phyloP scores from a whole-genome alignment of 2,113 vertebrate genomes.

The Prolemur simus region DNA sequence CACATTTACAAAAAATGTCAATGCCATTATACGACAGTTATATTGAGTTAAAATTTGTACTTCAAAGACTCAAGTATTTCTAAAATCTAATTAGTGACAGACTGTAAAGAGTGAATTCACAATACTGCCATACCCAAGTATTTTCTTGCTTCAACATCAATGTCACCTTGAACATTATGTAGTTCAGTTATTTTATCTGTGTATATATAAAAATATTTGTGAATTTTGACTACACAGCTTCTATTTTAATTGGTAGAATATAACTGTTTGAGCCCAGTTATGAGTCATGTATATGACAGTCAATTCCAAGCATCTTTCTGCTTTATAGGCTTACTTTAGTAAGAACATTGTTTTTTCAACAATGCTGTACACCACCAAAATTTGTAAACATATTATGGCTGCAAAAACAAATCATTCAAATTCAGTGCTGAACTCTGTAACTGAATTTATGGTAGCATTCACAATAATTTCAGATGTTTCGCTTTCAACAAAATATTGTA shows the following conservation, averaged over 20 bases:
- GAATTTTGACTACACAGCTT: not conserved
- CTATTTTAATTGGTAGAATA: not conserved
- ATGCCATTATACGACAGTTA: not conserved
- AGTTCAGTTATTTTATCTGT: not conserved
- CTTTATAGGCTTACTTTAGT: not conserved
- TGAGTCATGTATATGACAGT: not conserved
- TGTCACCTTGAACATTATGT: not conserved
- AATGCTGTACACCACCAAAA: not conserved
- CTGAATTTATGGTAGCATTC: not conserved
- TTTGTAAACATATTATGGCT: not conserved
- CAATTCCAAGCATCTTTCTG: not conserved
- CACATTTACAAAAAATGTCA: not conserved
- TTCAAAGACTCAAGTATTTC: not conserved
- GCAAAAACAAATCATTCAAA: not conserved
- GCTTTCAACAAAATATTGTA: not conserved
- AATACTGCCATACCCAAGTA: not conserved
- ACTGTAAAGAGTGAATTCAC: not conserved
- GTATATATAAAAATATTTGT: not conserved
- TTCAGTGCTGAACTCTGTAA: not conserved
- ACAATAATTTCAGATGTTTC: not conserved
- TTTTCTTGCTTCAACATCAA: not conserved
- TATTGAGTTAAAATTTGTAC: not conserved
- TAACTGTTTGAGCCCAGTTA: not conserved
- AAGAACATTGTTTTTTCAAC: not conserved
- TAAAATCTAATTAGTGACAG: not conserved